Evolutionary conservation across 2,888 invertebrate species (phyloP), one percentile per base, ranked within the genome.

Genomic region (Unio delphinus): DNA sequence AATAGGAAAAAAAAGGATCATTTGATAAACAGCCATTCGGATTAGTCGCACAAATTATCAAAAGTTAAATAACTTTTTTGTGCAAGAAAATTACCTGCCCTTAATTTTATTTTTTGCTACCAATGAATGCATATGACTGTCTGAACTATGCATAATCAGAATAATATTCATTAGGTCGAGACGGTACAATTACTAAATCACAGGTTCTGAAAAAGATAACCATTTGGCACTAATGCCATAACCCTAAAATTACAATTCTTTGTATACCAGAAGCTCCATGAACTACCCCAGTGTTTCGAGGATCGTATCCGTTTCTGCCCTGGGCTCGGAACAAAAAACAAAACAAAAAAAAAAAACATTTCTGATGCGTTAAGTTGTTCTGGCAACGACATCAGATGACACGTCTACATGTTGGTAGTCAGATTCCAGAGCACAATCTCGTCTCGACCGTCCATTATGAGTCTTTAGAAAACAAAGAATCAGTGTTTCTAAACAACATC

Each of bases 391-490:
- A 73, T 84, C 85, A 11, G 88, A 87, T 7, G 86, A 80, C 60
- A 85, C 82, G 70, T 83, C 81, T 83, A 85, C 34, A 79, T 72
- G 34, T 74, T 68, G 8, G 82, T 78, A 26, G 79, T 78, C 55
- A 81, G 69, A 28, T 80, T 74, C 88, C 87, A 88, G n/a, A 88
- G 68, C 0, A 80, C 75, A 8, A 72, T 68, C 0, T 88, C 88
- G 65, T 85, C 83, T 30, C 69, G 75, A 15, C 88, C 88, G 67
- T 84, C 87, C 7, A 88, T 60, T 30, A 88, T 69, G 15, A 6
- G 81, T 79, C 87, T 88, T 68, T 26, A 68, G 62, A 26, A 62
- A 11, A 34, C 30, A 28, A 64, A 18, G 54, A 23, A 23, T 7
- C 5, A 5, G 23, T 23, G 58, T 20, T 58, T 11, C 5, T 4